Percentiles rank a stretch among this genome's conserved stretches.
phyloP scores from a whole-genome alignment of 2,797 vertebrate genomes.

The Cirrhinus mrigala region DNA sequence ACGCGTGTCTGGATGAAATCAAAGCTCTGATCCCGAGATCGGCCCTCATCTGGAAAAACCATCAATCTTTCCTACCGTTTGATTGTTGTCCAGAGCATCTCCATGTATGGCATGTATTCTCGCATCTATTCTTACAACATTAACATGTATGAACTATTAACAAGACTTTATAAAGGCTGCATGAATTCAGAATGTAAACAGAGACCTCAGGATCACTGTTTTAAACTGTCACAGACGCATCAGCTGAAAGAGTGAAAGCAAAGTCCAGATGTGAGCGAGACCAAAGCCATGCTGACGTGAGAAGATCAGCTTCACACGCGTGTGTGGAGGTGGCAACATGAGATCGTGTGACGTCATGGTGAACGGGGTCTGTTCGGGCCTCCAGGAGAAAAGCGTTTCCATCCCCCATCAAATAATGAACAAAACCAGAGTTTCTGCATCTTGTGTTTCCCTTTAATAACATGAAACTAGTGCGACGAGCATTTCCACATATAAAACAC shows the following conservation, averaged over 20 bases:
- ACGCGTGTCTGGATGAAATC: not conserved
- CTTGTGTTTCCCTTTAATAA: slow-evolving; percentile 1
- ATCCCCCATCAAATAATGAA: not conserved
- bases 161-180: not conserved
- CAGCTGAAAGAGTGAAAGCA: not conserved
- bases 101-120: too few relatives aligned
- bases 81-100: too few relatives aligned
- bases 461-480: not conserved
- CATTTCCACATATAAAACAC: not conserved
- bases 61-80: not conserved
- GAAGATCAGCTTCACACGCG: not conserved
- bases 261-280: not conserved
- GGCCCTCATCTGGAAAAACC: not conserved
- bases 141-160: not conserved
- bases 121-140: too few relatives aligned
- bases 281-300: not conserved
- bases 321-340: not conserved
- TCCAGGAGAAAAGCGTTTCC: not conserved
- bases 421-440: not conserved
- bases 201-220: not conserved
- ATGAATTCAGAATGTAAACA: not conserved
- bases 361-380: not conserved
- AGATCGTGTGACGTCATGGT: not conserved
- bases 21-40: not conserved
- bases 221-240: not conserved